Percentiles rank a stretch among this genome's conserved stretches.
These are phyloP conservation scores for Enteromius thamalakanensis DNA, from an alignment of 2,797 vertebrate species.

Conservation along the genomic window DNA sequence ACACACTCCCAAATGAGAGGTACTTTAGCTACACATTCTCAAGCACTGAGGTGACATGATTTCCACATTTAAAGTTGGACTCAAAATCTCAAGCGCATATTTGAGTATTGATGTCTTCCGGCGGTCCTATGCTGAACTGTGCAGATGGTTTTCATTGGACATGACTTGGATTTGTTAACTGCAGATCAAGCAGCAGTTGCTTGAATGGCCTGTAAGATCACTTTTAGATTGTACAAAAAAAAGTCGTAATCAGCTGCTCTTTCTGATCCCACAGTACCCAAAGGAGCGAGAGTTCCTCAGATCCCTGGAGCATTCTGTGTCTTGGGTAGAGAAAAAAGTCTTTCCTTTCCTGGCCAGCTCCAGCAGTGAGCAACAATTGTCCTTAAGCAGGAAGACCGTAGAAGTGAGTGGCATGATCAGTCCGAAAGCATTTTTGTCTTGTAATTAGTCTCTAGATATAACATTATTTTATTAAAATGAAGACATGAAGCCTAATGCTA, in stretches of 20 bases:
- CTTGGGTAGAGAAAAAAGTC: slow-evolving; percentile 83
- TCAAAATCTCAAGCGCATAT: neutral
- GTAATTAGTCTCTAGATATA: neutral
- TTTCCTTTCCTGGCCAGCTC: slow-evolving; percentile 75
- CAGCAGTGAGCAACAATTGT: slow-evolving; percentile 64
- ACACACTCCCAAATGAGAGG: neutral
- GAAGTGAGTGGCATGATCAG: slow-evolving; percentile 74
- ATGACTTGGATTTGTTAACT: neutral
- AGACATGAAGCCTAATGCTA: neutral
- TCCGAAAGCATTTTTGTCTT: neutral
- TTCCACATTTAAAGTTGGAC: neutral
- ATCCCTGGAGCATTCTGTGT: slow-evolving; percentile 77
- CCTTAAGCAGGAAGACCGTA: slow-evolving; percentile 77
- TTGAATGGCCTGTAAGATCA: neutral
- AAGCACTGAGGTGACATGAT: neutral
- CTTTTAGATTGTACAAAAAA: neutral
- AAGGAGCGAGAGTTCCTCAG: slow-evolving; percentile 81
- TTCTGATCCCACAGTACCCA: slow-evolving; percentile 73
- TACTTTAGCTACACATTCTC: neutral
- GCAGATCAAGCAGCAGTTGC: neutral
- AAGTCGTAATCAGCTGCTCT: neutral
- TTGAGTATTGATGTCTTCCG: neutral
- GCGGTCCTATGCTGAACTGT: neutral
- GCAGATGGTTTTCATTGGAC: neutral
- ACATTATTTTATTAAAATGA: neutral